Evolutionary conservation across 2,888 invertebrate genomes (phyloP).

Genomic region (Yponomeuta sedellus): DNA sequence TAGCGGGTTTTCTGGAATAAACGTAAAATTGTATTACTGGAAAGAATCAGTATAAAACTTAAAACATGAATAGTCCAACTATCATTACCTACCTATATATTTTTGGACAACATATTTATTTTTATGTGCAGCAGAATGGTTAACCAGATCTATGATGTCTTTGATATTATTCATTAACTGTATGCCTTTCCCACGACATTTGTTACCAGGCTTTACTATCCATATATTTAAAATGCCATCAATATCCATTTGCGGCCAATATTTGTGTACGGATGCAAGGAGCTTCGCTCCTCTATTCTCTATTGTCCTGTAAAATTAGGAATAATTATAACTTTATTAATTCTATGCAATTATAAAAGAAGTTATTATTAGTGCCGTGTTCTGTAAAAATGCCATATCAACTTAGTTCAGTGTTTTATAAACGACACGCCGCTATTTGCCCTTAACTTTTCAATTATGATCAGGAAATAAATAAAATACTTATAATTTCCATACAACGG

Average conservation of each 20-base stretch:
- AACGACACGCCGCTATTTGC: too few species aligned
- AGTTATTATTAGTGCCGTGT: too few species aligned
- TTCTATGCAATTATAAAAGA: too few species aligned
- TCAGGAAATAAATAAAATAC: too few species aligned
- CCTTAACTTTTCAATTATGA: too few species aligned
- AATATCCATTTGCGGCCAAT: constrained; percentile 88
- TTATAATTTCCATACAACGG: not conserved
- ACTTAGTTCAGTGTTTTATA: too few species aligned
- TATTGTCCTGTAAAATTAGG: constrained; percentile 45
- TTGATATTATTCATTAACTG: constrained; percentile 90
- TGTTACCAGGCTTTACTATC: constrained; percentile 97
- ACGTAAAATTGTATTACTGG: not conserved
- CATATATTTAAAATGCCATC: constrained; percentile 94
- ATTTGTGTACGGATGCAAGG: constrained; percentile 80
- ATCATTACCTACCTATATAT: constrained; percentile 84
- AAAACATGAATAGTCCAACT: not conserved
- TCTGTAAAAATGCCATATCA: too few species aligned
- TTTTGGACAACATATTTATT: constrained; percentile 95
- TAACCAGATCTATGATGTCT: constrained; percentile 86
- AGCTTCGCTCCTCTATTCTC: constrained; percentile 77
- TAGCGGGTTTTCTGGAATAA: constrained; percentile 86
- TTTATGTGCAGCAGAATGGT: constrained; percentile 79
- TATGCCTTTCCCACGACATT: constrained; percentile 94
- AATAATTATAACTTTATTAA: not conserved
- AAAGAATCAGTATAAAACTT: constrained; percentile 4